These are phyloP conservation scores for Lycocorax pyrrhopterus DNA, from an alignment of 2,113 vertebrate genomes.

Conservation along the genomic window DNA sequence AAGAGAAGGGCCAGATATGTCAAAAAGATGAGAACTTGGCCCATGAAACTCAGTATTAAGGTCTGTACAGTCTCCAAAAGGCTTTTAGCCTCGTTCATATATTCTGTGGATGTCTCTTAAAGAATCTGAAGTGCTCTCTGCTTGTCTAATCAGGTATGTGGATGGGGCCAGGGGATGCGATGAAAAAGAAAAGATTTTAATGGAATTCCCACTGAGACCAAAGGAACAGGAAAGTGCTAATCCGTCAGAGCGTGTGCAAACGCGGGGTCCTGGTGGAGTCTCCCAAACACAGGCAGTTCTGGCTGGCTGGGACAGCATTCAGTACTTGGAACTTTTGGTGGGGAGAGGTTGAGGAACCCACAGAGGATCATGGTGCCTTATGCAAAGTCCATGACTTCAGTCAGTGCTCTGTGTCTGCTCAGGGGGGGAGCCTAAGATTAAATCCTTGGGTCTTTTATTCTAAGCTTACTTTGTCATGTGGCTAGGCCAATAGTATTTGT, in stretches of 20 bases:
- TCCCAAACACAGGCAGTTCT: neutral
- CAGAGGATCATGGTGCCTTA: neutral
- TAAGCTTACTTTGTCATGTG: neutral
- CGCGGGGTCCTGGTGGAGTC: rapidly evolving
- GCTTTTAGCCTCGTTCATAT: neutral
- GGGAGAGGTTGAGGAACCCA: neutral
- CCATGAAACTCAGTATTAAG: neutral
- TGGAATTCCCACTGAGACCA: neutral
- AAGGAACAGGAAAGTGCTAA: neutral
- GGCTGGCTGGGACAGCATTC: neutral
- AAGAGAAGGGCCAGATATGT: neutral
- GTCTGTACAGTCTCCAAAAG: neutral
- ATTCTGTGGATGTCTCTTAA: neutral
- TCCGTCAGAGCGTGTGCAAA: neutral
- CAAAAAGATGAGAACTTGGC: neutral
- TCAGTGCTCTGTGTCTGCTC: neutral
- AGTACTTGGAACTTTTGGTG: neutral
- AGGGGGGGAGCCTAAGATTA: neutral
- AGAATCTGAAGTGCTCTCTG: neutral
- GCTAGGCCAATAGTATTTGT: neutral
- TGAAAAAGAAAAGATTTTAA: neutral
- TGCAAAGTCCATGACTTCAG: too few relatives aligned
- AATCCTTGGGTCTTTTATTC: neutral
- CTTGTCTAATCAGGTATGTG: neutral
- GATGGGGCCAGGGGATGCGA: neutral